These are phyloP conservation scores for Ceratina calcarata DNA, from an alignment of 1,140 invertebrate genomes.

Conservation along the genomic window DNA sequence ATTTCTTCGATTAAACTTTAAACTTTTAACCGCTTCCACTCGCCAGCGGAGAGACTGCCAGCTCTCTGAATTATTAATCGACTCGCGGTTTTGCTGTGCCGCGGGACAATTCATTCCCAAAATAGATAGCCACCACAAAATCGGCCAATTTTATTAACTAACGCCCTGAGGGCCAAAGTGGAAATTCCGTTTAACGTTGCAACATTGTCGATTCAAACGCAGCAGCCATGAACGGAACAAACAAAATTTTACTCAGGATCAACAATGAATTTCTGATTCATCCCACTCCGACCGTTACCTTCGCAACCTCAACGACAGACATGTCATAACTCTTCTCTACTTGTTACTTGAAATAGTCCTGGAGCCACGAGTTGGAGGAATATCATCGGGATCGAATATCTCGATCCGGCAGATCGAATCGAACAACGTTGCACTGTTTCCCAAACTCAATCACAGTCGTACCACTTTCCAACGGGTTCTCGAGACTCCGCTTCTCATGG, in stretches of 20 bases:
- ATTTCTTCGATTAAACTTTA: conserved; percentile 1
- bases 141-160: neutral
- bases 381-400: neutral
- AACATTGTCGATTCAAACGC: no score
- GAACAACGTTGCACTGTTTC: conserved; percentile 7
- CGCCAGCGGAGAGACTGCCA: neutral
- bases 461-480: neutral
- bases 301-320: neutral
- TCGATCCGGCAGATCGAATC: neutral
- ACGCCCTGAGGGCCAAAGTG: neutral
- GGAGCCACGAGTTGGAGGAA: neutral
- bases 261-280: no score
- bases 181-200: neutral
- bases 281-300: neutral
- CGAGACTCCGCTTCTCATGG: neutral
- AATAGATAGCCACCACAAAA: neutral
- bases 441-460: conserved; percentile 17
- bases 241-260: no score
- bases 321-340: neutral
- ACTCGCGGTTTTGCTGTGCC: neutral
- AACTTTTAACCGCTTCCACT: conserved; percentile 25
- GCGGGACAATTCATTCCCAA: neutral
- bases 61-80: conserved; percentile 1
- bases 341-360: neutral
- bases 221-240: no score